These are phyloP conservation scores for Eupithecia dodoneata DNA, from an alignment of 2,888 invertebrate species.

Conservation along the genomic window DNA sequence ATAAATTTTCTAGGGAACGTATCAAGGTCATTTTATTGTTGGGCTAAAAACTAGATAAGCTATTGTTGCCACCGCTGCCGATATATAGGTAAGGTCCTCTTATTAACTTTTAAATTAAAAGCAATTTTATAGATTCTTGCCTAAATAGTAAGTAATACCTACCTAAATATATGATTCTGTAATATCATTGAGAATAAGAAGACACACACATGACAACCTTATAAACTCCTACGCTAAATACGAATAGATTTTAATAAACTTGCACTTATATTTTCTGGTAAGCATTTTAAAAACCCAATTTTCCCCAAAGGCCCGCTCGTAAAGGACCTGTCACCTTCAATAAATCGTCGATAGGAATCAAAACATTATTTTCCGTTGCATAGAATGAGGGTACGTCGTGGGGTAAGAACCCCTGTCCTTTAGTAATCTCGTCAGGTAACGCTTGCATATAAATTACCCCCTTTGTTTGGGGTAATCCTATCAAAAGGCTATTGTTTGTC, in stretches of 20 bases:
- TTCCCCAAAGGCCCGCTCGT: slow-evolving; percentile 48
- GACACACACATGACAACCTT: not conserved
- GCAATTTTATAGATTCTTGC: not conserved
- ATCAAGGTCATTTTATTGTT: not conserved
- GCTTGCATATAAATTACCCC: slow-evolving; percentile 79
- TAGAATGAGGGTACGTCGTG: slow-evolving; percentile 58
- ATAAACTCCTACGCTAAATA: not conserved
- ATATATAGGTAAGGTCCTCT: not conserved
- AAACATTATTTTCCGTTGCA: slow-evolving; percentile 64
- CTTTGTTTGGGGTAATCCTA: slow-evolving; percentile 70
- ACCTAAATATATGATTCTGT: not conserved
- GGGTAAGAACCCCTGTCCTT: slow-evolving; percentile 62
- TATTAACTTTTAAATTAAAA: not conserved
- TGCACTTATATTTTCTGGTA: slow-evolving; percentile 24
- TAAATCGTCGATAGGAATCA: slow-evolving; percentile 67
- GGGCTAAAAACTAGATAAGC: not conserved
- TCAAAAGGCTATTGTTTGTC: slow-evolving; percentile 66
- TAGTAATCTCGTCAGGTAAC: slow-evolving; percentile 79
- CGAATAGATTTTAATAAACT: slow-evolving; percentile 29
- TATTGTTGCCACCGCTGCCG: not conserved
- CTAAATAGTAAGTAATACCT: not conserved
- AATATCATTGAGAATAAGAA: not conserved
- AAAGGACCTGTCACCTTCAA: slow-evolving; percentile 65
- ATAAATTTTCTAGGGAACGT: not conserved
- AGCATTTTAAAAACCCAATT: slow-evolving; percentile 54